phyloP scores from a whole-genome alignment of 2,888 invertebrate genomes.

The Barypeithes pellucidus region DNA sequence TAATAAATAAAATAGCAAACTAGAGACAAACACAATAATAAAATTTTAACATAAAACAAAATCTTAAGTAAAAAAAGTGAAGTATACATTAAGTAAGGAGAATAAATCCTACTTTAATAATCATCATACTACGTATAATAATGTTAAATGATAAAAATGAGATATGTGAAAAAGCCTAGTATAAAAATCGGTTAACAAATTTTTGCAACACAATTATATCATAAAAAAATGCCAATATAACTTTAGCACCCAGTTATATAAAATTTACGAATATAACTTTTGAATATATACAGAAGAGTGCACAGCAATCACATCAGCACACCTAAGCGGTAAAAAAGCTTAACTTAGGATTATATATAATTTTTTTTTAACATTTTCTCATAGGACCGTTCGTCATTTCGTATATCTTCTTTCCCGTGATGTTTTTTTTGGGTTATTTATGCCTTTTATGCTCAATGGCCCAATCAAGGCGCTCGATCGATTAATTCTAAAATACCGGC shows the following conservation, averaged over 20 bases:
- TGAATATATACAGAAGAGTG: conserved; percentile 67
- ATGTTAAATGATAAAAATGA: conserved; percentile 35
- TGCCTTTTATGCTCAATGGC: background rate
- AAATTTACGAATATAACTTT: conserved; percentile 62
- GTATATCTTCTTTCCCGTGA: conserved; percentile 3
- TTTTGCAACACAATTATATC: conserved; percentile 43
- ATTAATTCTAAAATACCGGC: conserved; percentile 30
- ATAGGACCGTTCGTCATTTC: conserved; percentile 25
- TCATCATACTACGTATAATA: conserved; percentile 34
- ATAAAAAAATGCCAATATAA: conserved; percentile 57
- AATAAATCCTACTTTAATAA: conserved; percentile 42
- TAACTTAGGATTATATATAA: conserved; percentile 60
- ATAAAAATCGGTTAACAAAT: conserved; percentile 54
- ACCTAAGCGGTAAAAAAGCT: conserved; percentile 67
- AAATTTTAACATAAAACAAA: conserved; percentile 66
- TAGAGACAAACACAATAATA: conserved; percentile 65
- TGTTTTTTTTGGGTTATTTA: background rate
- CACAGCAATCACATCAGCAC: conserved; percentile 69
- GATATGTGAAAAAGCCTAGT: conserved; percentile 40
- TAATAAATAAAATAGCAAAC: conserved; percentile 65
- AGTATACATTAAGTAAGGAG: conserved; percentile 47
- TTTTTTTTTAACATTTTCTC: conserved; percentile 61
- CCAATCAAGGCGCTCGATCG: conserved; percentile 20
- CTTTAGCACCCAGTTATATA: conserved; percentile 67
- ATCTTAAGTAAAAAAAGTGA: conserved; percentile 62